Percentiles rank a stretch among this genome's conserved stretches.
phyloP scores from a whole-genome alignment of 2,888 invertebrate genomes.

The Drosophila kambysellisi region DNA sequence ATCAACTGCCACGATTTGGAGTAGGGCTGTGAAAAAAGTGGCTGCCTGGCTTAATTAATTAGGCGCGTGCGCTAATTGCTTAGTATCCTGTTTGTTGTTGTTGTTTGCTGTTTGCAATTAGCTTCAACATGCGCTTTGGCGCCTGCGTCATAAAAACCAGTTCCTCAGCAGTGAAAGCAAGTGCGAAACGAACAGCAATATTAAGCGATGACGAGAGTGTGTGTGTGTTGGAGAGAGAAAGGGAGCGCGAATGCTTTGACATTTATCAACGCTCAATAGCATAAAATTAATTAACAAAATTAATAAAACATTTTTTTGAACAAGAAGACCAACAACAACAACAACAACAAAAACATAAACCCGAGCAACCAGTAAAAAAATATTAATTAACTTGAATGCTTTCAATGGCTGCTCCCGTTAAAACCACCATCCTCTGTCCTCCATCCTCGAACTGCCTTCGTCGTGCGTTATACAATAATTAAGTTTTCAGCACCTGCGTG shows the following conservation, averaged over 20 bases:
- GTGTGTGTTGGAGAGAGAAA: background rate
- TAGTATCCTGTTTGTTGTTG: slow-evolving; percentile 49
- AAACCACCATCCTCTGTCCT: slow-evolving; percentile 10
- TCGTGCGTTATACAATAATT: slow-evolving; percentile 79
- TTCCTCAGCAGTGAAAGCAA: slow-evolving; percentile 44
- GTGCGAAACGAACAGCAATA: slow-evolving; percentile 13
- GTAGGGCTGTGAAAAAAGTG: slow-evolving; percentile 7
- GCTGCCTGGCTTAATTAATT: slow-evolving; percentile 62
- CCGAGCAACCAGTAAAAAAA: slow-evolving; percentile 49
- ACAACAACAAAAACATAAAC: slow-evolving; percentile 16
- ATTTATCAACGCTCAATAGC: slow-evolving; percentile 68
- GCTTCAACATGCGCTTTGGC: slow-evolving; percentile 76
- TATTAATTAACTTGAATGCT: slow-evolving; percentile 75
- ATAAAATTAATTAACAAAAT: slow-evolving; percentile 77
- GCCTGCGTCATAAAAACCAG: slow-evolving; percentile 69
- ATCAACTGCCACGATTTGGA: slow-evolving; percentile 16
- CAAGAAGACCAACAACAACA: slow-evolving; percentile 19
- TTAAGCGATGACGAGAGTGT: background rate
- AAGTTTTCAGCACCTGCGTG: slow-evolving; percentile 81
- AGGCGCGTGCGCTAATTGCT: slow-evolving; percentile 68
- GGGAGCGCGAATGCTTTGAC: slow-evolving; percentile 56
- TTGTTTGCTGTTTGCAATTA: slow-evolving; percentile 64
- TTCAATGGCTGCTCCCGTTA: slow-evolving; percentile 53
- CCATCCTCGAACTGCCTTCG: slow-evolving; percentile 21
- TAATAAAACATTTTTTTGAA: slow-evolving; percentile 76